These are phyloP conservation scores for Glareola pratincola DNA, from an alignment of 2,113 vertebrate genomes.

Conservation along the genomic window DNA sequence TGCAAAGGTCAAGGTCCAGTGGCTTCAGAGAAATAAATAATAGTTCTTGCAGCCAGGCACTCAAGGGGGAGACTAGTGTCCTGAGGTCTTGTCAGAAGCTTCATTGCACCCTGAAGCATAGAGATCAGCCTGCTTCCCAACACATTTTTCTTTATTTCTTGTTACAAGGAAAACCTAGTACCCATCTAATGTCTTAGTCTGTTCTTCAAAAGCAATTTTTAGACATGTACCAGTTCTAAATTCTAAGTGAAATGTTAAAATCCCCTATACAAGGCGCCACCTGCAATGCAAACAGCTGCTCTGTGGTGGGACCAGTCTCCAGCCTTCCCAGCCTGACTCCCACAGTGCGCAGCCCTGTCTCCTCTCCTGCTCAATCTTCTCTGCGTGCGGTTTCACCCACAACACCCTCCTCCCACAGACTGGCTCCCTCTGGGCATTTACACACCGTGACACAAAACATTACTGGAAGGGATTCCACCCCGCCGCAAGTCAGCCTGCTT, in stretches of 20 bases:
- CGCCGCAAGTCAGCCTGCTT: not conserved
- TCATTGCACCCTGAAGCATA: accelerated
- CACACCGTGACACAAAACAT: not conserved
- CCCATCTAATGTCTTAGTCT: not conserved
- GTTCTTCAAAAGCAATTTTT: not conserved
- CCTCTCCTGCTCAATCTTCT: not conserved
- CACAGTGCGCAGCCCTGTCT: not conserved
- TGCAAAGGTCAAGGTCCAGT: not conserved
- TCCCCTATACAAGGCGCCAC: not conserved
- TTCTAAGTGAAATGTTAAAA: not conserved
- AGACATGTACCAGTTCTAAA: not conserved
- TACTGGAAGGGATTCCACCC: not conserved
- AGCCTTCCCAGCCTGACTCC: not conserved
- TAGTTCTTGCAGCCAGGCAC: not conserved
- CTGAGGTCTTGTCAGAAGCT: not conserved
- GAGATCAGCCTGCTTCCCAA: not conserved
- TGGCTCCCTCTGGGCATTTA: not conserved
- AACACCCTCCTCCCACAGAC: not conserved
- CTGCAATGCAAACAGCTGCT: not conserved
- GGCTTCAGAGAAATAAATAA: not conserved
- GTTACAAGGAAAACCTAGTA: not conserved
- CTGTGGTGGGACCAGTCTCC: not conserved
- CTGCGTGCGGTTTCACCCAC: not conserved
- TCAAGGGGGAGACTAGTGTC: not conserved
- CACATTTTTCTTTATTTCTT: not conserved